A percentile compares a stretch with the other conserved stretches of the same genome.
phyloP scores from a whole-genome alignment of 2,113 vertebrate species.

The Varanus komodoensis region DNA sequence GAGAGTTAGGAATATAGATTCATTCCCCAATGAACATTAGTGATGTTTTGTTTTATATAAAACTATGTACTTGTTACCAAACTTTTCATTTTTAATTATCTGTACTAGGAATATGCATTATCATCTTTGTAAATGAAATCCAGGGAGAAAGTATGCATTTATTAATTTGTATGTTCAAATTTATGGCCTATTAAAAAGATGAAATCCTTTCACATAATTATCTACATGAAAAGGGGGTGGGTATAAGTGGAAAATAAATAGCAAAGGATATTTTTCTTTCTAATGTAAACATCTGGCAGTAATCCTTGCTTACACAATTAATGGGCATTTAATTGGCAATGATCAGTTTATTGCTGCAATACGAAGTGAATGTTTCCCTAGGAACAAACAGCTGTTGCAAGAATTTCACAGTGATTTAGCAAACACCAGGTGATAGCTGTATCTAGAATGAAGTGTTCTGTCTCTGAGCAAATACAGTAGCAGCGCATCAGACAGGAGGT shows the following conservation, averaged over 20 bases:
- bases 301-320: constrained; percentile 96
- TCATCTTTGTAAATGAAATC: constrained; percentile 33
- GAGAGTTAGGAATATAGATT: background rate
- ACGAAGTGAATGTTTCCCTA: constrained; percentile 89
- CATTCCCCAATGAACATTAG: background rate
- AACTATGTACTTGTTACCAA: background rate
- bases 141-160: constrained; percentile 40
- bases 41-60: constrained; percentile 34
- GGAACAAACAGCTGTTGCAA: constrained; percentile 94
- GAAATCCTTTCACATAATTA: constrained; percentile 64
- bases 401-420: constrained; percentile 88
- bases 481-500: constrained; percentile 29
- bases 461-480: constrained; percentile 56
- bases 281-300: constrained; percentile 96
- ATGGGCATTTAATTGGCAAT: constrained; percentile 99
- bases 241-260: constrained; percentile 83
- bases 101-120: constrained; percentile 9
- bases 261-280: constrained; percentile 91
- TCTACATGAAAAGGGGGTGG: constrained; percentile 65
- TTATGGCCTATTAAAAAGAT: constrained; percentile 60
- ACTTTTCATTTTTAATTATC: constrained; percentile 26
- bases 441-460: constrained; percentile 75
- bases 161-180: constrained; percentile 62
- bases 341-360: constrained; percentile 96
- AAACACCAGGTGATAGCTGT: constrained; percentile 85